Evolutionary conservation across 2,797 vertebrate genomes (phyloP), one percentile per base, ranked within the genome.

Genomic region (Adrianichthys oophorus): DNA sequence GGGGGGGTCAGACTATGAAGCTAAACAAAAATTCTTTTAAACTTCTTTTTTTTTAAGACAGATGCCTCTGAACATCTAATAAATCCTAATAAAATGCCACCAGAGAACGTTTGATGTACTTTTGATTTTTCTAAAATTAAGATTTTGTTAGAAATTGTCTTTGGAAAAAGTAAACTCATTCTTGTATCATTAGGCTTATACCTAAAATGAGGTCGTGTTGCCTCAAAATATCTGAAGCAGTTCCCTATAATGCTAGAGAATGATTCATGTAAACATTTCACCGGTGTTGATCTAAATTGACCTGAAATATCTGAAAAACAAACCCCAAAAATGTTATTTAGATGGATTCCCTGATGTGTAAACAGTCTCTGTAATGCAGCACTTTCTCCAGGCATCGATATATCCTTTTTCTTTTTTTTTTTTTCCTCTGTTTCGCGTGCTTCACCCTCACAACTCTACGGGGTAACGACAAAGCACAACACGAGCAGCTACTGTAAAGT

Each of bases 401-500:
- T 69, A 48, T 13, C 54, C 58, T 41, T 26, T 44, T 55, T 19
- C 14, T 10, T 17, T 16, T 17, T 47, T 47, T 23, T 37, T 19
- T 32, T 2, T 17, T 23, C 42, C 29, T 14, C 24, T 44, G 32
- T 46, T 66, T 64, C 59, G 53, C 55, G 70, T 72, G 80, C 78
- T 62, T 74, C 51, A 74, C 84, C 73, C 76, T 72, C 73, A 79
- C 69, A 63, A 68, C 69, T 76, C 68, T 78, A 87, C 81, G 60
- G 52, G 62, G 44, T 48, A 79, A 87, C 66, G 41, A 80, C 81
- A 85, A 81, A 79, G 79, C 85, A 89, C 78, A 29, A 85, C 68
- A 87, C 85, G 80, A 87, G 74, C 85, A 79, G 77, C 82, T 87
- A 87, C 86, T 59, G 49, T 77, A 64, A 80, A 84, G 63, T 57